Evolutionary conservation across 1,140 invertebrate genomes (phyloP).

Genomic region (Ips typographus): DNA sequence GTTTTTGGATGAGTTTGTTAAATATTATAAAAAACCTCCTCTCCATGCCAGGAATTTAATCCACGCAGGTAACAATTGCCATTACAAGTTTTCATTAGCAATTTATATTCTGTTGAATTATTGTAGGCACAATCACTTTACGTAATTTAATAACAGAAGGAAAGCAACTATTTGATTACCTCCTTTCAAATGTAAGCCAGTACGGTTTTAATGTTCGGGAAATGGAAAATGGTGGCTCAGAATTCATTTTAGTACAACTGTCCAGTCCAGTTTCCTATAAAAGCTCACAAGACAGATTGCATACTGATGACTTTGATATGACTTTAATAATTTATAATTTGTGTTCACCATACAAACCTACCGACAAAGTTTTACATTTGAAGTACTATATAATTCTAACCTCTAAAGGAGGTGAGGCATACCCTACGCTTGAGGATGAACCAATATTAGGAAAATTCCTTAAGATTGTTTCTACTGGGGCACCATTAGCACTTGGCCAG

Average conservation of each 20-base stretch:
- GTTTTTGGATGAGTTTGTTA: slow-evolving; percentile 81
- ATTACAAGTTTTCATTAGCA: neutral
- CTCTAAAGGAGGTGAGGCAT: slow-evolving; percentile 64
- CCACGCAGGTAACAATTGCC: slow-evolving; percentile 60
- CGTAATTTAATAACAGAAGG: slow-evolving; percentile 64
- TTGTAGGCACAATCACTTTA: slow-evolving; percentile 62
- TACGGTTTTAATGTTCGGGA: slow-evolving; percentile 70
- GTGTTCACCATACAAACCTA: slow-evolving; percentile 52
- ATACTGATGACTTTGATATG: slow-evolving; percentile 70
- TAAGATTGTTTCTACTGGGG: slow-evolving; percentile 55
- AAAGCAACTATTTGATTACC: slow-evolving; percentile 70
- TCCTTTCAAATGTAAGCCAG: slow-evolving; percentile 68
- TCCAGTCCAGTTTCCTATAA: slow-evolving; percentile 62
- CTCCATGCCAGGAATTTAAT: slow-evolving; percentile 80
- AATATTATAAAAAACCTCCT: slow-evolving; percentile 82
- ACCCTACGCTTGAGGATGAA: slow-evolving; percentile 68
- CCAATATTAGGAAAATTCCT: slow-evolving; percentile 65
- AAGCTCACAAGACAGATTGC: slow-evolving; percentile 63
- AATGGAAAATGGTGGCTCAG: slow-evolving; percentile 60
- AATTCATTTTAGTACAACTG: slow-evolving; percentile 65
- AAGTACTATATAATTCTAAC: slow-evolving; percentile 77
- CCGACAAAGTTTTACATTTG: slow-evolving; percentile 59
- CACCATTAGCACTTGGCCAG: slow-evolving; percentile 31
- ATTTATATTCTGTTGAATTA: neutral
- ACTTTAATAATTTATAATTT: slow-evolving; percentile 67